phyloP scores from a whole-genome alignment of 2,113 vertebrate genomes.

The Mola mola region DNA sequence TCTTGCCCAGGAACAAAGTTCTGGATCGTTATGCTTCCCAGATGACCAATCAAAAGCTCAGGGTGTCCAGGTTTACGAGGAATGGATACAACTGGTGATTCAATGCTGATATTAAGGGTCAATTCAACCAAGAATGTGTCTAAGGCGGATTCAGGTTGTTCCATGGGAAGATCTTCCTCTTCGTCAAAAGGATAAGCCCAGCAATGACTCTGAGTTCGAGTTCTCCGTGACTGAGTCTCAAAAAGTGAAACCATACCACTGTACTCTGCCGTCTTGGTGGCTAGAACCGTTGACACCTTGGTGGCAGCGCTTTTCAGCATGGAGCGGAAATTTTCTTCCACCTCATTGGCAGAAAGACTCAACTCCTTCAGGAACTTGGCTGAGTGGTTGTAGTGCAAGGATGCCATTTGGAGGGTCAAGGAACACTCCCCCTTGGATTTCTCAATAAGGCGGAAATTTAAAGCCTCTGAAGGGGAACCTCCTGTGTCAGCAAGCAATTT shows the following conservation, averaged over 20 bases:
- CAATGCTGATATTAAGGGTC: conserved; percentile 91
- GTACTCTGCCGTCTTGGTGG: conserved; percentile 95
- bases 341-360: conserved; percentile 92
- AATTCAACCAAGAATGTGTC: conserved; percentile 90
- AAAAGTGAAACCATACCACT: conserved; percentile 96
- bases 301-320: conserved; percentile 95
- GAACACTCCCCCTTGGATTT: conserved; percentile 90
- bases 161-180: conserved; percentile 72
- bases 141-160: conserved; percentile 65
- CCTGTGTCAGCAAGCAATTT: conserved; percentile 73
- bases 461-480: conserved; percentile 84
- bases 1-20: conserved; percentile 90
- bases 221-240: conserved; percentile 84
- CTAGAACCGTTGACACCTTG: conserved; percentile 94
- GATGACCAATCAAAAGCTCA: conserved; percentile 92
- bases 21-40: conserved; percentile 94
- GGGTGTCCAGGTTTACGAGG: conserved; percentile 93
- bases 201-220: conserved; percentile 77
- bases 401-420: conserved; percentile 92
- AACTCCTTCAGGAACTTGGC: conserved; percentile 95
- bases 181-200: conserved; percentile 82
- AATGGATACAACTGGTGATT: conserved; percentile 94
- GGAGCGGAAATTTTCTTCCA: conserved; percentile 93
- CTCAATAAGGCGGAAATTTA: conserved; percentile 89
- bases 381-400: conserved; percentile 96